Evolutionary conservation across 2,888 invertebrate genomes (phyloP).

Genomic region (Nephrotoma flavescens): DNA sequence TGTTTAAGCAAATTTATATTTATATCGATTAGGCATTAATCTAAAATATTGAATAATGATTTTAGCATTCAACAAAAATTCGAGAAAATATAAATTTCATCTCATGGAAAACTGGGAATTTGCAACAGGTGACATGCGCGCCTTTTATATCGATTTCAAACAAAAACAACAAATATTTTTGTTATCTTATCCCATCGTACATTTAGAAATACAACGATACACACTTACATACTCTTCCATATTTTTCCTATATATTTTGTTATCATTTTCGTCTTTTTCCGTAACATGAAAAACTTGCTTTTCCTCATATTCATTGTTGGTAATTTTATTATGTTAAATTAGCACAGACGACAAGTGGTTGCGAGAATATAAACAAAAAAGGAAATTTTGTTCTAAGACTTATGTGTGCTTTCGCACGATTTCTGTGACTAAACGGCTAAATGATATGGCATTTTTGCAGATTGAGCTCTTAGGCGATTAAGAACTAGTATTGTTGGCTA

Average conservation of each 20-base stretch:
- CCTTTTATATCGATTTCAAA: slow-evolving; percentile 1
- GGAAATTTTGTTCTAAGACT: background rate
- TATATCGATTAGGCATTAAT: background rate
- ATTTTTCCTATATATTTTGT: background rate
- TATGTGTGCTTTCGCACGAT: background rate
- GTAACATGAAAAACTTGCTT: background rate
- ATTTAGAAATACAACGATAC: background rate
- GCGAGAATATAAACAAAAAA: background rate
- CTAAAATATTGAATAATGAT: background rate
- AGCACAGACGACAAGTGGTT: background rate
- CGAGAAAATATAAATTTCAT: background rate
- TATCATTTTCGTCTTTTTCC: background rate
- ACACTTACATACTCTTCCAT: background rate
- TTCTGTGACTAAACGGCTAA: background rate
- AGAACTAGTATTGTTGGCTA: too few species aligned
- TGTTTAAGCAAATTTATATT: background rate
- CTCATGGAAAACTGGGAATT: background rate
- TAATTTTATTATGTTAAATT: background rate
- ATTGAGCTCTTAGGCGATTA: too few species aligned
- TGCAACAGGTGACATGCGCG: slow-evolving; percentile 7
- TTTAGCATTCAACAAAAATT: background rate
- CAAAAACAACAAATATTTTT: background rate
- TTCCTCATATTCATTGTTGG: background rate
- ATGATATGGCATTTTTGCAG: too few species aligned
- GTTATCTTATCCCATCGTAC: background rate